These are phyloP conservation scores for Denticeps clupeoides DNA, from an alignment of 2,797 vertebrate species.

Conservation along the genomic window DNA sequence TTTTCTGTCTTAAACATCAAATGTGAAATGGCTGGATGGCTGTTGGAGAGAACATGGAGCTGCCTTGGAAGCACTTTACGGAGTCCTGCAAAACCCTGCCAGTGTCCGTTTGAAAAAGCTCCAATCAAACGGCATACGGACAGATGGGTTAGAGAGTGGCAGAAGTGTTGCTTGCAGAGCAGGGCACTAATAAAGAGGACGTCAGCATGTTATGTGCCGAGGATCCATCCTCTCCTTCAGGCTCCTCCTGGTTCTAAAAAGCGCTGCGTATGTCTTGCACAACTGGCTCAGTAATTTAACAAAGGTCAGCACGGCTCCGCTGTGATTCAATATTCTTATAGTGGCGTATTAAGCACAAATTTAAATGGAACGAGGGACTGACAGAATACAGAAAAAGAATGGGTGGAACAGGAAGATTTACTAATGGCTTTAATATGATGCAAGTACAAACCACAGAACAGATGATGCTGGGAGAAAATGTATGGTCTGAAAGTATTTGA, in stretches of 20 bases:
- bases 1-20: no score
- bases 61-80: no score
- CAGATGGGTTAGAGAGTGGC: constrained; percentile 1
- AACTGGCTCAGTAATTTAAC: constrained; percentile 65
- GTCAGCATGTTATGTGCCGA: constrained; percentile 19
- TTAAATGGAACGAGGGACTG: constrained; percentile 51
- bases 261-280: constrained; percentile 17
- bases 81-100: no score
- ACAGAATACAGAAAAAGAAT: constrained; percentile 30
- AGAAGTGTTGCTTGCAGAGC: constrained; percentile 35
- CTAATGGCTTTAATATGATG: not conserved
- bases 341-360: constrained; percentile 62
- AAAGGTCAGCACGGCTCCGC: constrained; percentile 63
- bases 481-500: no score
- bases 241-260: constrained; percentile 19
- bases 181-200: constrained; percentile 3
- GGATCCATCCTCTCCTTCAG: constrained; percentile 50
- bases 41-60: no score
- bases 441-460: not conserved
- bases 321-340: constrained; percentile 66
- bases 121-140: no score
- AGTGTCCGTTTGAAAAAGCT: no score
- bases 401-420: no score
- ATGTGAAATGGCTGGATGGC: no score
- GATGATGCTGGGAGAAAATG: no score